These are phyloP conservation scores for Eristalis intricaria DNA, from an alignment of 2,888 invertebrate genomes.

Conservation along the genomic window DNA sequence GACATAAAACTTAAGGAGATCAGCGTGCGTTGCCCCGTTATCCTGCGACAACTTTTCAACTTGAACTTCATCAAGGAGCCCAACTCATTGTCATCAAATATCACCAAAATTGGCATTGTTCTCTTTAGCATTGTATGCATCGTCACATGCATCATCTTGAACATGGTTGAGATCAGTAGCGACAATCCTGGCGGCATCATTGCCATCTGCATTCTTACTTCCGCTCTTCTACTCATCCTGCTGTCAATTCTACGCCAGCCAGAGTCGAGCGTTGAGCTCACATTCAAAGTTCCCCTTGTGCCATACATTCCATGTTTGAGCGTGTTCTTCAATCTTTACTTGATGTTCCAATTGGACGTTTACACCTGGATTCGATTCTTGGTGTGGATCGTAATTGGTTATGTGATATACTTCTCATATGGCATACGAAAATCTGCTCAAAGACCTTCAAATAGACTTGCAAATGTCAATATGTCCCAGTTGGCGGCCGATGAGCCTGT, in stretches of 20 bases:
- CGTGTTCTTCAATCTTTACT: constrained; percentile 92
- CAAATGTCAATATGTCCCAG: not conserved
- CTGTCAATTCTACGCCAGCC: constrained; percentile 88
- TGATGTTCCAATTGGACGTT: constrained; percentile 93
- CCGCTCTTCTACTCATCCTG: constrained; percentile 83
- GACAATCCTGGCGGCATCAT: constrained; percentile 79
- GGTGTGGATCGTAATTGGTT: constrained; percentile 92
- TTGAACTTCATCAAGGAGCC: constrained; percentile 87
- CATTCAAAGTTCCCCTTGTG: constrained; percentile 92
- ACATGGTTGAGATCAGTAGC: constrained; percentile 73
- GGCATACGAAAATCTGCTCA: constrained; percentile 90
- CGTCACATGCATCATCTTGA: constrained; percentile 76
- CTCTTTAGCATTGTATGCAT: constrained; percentile 83
- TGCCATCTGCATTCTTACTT: constrained; percentile 82
- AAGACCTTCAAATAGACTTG: constrained; percentile 75
- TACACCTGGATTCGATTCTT: constrained; percentile 94
- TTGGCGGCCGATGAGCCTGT: constrained; percentile 10
- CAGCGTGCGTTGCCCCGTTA: constrained; percentile 77
- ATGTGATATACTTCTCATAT: constrained; percentile 92
- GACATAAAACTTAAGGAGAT: constrained; percentile 77
- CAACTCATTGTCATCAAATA: constrained; percentile 84
- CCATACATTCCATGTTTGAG: constrained; percentile 92
- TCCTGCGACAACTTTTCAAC: constrained; percentile 86
- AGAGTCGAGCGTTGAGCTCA: constrained; percentile 83
- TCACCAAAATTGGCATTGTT: constrained; percentile 85